phyloP scores from a whole-genome alignment of 2,888 invertebrate species.

The Stenurella melanura region DNA sequence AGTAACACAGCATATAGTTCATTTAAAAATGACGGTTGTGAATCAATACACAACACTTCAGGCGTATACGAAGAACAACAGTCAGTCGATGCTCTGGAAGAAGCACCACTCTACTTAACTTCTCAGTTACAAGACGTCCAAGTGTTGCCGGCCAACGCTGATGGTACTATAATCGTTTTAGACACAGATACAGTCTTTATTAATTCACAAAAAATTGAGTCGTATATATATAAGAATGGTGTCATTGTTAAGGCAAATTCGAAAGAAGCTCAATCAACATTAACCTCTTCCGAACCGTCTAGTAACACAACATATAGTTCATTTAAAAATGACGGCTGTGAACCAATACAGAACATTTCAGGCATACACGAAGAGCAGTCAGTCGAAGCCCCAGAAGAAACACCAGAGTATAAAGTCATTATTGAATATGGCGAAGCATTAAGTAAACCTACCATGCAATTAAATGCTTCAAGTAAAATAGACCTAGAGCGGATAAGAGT shows the following conservation, averaged over 20 bases:
- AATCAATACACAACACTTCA: constrained; percentile 14
- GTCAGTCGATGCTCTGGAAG: constrained; percentile 4
- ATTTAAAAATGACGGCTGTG: constrained; percentile 16
- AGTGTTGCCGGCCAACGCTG: constrained; percentile 67
- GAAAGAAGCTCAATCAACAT: constrained; percentile 39
- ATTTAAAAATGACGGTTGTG: constrained; percentile 17
- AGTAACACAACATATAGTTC: constrained; percentile 20
- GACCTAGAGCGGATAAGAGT: too few relatives aligned
- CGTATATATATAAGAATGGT: constrained; percentile 68
- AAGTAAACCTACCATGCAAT: neutral
- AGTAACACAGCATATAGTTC: constrained; percentile 21
- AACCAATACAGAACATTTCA: constrained; percentile 14
- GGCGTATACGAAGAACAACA: too few relatives aligned
- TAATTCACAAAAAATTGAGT: constrained; percentile 63
- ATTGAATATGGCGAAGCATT: constrained; percentile 31
- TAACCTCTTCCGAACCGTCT: constrained; percentile 38
- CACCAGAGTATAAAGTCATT: constrained; percentile 25
- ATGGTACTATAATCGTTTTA: constrained; percentile 68
- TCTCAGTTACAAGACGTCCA: constrained; percentile 59
- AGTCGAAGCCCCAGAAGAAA: neutral
- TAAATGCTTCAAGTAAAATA: neutral
- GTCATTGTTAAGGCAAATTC: constrained; percentile 61
- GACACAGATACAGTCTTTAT: constrained; percentile 65
- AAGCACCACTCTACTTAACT: constrained; percentile 44
- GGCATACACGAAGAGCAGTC: too few relatives aligned